These are phyloP conservation scores for Pempheris klunzingeri DNA, from an alignment of 2,797 vertebrate species.

Conservation along the genomic window DNA sequence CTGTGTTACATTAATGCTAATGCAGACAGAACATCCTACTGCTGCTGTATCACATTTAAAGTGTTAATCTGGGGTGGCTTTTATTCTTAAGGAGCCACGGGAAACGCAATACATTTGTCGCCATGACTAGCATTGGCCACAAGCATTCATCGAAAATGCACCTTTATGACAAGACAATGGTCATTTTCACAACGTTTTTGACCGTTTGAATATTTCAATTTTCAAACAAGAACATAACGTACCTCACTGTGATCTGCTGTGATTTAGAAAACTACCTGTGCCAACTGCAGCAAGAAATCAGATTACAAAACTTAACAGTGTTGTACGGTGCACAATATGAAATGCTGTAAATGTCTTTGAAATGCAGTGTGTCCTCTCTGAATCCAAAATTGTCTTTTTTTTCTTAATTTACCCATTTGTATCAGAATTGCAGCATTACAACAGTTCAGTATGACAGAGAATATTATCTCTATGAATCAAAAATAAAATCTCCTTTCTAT, in stretches of 20 bases:
- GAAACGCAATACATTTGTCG: not conserved
- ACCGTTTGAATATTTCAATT: not conserved
- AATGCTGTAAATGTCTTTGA: conserved; percentile 6
- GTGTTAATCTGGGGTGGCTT: not conserved
- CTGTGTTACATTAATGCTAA: not conserved
- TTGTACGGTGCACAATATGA: not conserved
- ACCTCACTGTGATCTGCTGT: not conserved
- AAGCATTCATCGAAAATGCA: not conserved
- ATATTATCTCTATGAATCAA: conserved; percentile 35
- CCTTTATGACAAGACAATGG: not conserved
- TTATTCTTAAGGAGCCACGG: not conserved
- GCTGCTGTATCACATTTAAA: not conserved
- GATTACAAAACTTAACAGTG: not conserved
- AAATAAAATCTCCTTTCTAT: conserved; percentile 17
- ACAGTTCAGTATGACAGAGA: not conserved
- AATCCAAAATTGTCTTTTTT: conserved; percentile 13
- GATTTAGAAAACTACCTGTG: not conserved
- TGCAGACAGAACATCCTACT: not conserved
- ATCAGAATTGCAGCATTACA: conserved; percentile 25
- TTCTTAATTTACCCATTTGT: conserved; percentile 15
- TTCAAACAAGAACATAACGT: not conserved
- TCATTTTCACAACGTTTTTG: not conserved
- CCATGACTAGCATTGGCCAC: not conserved
- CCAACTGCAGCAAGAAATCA: not conserved
- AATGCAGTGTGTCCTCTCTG: not conserved